A percentile compares a stretch with the other conserved stretches of the same genome.
Conservation (phyloP, 2,888 invertebrate genomes). For the Macroteleia sp. region DNA sequence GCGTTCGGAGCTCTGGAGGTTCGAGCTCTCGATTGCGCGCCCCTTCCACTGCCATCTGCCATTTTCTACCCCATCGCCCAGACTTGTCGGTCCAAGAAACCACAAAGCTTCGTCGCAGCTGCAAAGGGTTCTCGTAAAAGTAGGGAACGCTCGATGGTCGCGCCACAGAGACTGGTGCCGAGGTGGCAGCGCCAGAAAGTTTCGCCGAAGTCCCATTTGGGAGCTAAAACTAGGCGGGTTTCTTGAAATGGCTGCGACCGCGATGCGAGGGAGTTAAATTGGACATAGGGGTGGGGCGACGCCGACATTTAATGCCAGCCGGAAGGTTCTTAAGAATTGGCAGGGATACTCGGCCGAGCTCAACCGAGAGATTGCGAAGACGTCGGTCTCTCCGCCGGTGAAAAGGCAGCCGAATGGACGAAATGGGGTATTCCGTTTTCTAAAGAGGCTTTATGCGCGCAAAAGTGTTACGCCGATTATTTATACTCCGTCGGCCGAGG, state of each 20-base stretch:
- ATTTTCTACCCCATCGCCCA: slow-evolving; percentile 42
- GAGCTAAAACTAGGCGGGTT: slow-evolving; percentile 68
- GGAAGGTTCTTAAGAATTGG: slow-evolving; percentile 79
- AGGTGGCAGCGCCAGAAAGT: slow-evolving; percentile 77
- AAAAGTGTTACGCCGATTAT: slow-evolving; percentile 60
- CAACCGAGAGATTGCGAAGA: too few relatives aligned
- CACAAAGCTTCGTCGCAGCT: slow-evolving; percentile 59
- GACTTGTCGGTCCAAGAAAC: slow-evolving; percentile 47
- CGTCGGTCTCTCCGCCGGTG: slow-evolving; percentile 31
- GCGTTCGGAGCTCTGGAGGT: slow-evolving; percentile 67
- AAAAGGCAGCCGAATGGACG: slow-evolving; percentile 35
- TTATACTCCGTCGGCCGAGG: slow-evolving; percentile 40
- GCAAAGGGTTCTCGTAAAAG: slow-evolving; percentile 49
- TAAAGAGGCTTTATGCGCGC: slow-evolving; percentile 43
- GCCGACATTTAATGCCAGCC: slow-evolving; percentile 72
- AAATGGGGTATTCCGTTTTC: slow-evolving; percentile 40
- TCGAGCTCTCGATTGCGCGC: slow-evolving; percentile 41
- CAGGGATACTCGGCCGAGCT: slow-evolving; percentile 65
- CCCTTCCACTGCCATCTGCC: slow-evolving; percentile 19
- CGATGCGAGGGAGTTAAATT: slow-evolving; percentile 45
- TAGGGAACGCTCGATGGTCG: slow-evolving; percentile 22
- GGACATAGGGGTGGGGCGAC: slow-evolving; percentile 15
- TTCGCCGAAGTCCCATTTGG: slow-evolving; percentile 79
- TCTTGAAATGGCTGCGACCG: slow-evolving; percentile 51
- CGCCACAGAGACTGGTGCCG: slow-evolving; percentile 4